These are phyloP conservation scores for Ameiurus melas DNA, from an alignment of 2,113 vertebrate genomes.

Conservation along the genomic window DNA sequence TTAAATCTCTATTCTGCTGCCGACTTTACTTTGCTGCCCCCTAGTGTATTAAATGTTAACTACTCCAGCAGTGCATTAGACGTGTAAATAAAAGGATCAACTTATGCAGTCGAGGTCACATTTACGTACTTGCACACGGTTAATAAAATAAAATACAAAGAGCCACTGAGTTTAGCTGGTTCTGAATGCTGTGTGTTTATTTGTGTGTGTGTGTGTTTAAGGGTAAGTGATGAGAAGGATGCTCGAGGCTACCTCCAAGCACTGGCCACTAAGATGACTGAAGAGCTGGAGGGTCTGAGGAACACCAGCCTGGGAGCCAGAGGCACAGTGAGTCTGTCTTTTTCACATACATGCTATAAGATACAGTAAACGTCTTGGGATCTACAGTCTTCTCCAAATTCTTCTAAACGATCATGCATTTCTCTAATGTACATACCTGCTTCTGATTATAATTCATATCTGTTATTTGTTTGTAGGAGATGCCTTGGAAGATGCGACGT, in stretches of 20 bases:
- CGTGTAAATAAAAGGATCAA: background rate
- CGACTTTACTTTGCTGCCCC: background rate
- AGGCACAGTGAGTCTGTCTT: conserved; percentile 79
- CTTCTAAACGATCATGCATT: background rate
- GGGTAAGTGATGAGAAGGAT: conserved; percentile 99
- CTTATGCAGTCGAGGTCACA: background rate
- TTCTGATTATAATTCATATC: background rate
- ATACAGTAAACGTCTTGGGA: background rate
- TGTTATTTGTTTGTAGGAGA: conserved; percentile 75
- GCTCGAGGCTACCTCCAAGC: conserved; percentile 96
- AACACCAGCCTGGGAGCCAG: conserved; percentile 93
- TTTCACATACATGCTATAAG: background rate
- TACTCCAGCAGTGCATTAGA: background rate
- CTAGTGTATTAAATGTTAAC: background rate
- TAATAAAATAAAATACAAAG: background rate
- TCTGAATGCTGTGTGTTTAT: background rate
- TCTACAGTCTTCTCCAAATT: background rate
- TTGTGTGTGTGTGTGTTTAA: conserved; percentile 55
- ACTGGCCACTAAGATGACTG: conserved; percentile 97
- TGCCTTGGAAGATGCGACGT: conserved; percentile 98
- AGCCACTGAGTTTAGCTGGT: background rate
- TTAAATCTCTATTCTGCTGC: background rate
- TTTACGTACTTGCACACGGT: too few relatives aligned
- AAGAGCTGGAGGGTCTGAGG: conserved; percentile 91
- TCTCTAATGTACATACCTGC: background rate